Base-by-base conservation (phyloP, 2,888 invertebrate genomes). In the Morpho helenor region DNA sequence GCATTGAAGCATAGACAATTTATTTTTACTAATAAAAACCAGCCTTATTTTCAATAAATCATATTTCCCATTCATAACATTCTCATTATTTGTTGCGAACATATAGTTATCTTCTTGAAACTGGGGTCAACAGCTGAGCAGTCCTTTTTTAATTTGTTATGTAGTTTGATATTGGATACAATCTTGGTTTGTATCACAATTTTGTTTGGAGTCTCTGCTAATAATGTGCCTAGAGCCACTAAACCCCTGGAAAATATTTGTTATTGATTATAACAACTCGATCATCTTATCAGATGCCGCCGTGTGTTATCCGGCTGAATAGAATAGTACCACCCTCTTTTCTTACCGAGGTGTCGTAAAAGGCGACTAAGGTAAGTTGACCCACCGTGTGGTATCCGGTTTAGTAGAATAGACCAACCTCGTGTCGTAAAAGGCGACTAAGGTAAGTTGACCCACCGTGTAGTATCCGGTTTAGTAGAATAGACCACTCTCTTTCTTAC, bases 201-300 rank as follows among this genome's bases (percentile, higher is more conserved):
- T 68, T 80, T 89, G 75, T 82, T 82, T 5, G 83, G 83, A 43
- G 87, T 84, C 66, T 85, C 91, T 10, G 82, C 87, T 65, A 94
- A 73, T 10, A 97, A 76, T 0, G 96, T 96, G 50, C 97, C 96
- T 41, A 96, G 81, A 0, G 94, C 94, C 16, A 97, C 95, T 16
- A 97, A 91, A 31, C 92, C 87, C 74, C 97, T 93, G 83, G 60
- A 57, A 67, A 45, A 10, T 1, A 45, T 31, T 31, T 31, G 31
- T 31, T 31, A 31, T 31, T 2, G 3, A 31, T 31, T 5, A 31
- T 31, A 31, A 31, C 31, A 31, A 31, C 16, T 16, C 16, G 2
- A 16, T 16, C 1, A 16, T 16, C 16, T 16, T 16, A 16, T 16
- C 16, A 1, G 16, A 16, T 16, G 16, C 16, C 16, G 16, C 16